These are phyloP conservation scores for Drosophila pseudotakahashii DNA, from an alignment of 2,888 invertebrate species.

Conservation along the genomic window DNA sequence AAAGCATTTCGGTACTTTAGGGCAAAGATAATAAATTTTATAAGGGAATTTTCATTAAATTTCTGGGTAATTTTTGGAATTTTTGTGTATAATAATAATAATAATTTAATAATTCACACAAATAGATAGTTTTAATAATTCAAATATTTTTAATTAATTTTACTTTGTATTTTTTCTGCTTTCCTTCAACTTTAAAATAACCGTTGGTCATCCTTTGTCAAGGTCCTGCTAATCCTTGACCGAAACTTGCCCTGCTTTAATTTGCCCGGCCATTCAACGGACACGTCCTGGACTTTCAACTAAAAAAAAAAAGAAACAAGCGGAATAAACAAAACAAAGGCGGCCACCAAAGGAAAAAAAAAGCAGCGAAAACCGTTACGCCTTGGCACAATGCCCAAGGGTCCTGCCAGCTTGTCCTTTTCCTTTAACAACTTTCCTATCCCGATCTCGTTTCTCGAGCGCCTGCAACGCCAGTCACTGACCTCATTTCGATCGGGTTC, in stretches of 20 bases:
- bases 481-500: constrained; percentile 71
- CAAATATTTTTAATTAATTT: no score
- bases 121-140: no score
- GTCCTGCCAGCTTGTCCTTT: constrained; percentile 45
- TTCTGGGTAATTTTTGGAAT: no score
- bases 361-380: constrained; percentile 47
- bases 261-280: constrained; percentile 51
- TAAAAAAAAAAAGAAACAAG: constrained; percentile 6
- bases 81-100: no score
- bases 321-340: not conserved
- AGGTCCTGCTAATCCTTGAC: constrained; percentile 53
- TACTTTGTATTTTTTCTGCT: no score
- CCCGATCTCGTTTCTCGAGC: constrained; percentile 23
- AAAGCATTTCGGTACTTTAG: no score
- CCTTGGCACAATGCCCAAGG: constrained; percentile 47
- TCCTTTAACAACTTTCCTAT: not conserved
- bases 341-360: constrained; percentile 12
- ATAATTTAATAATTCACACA: no score
- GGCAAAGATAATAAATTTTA: no score
- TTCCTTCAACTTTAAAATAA: constrained; percentile 7
- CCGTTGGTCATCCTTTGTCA: constrained; percentile 45
- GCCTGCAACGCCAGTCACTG: constrained; percentile 62
- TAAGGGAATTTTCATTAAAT: no score
- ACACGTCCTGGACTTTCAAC: constrained; percentile 53
- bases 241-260: constrained; percentile 71